Evolutionary conservation across 2,113 vertebrate genomes (phyloP), one percentile per base, ranked within the genome.

Genomic region (Proteles cristata): DNA sequence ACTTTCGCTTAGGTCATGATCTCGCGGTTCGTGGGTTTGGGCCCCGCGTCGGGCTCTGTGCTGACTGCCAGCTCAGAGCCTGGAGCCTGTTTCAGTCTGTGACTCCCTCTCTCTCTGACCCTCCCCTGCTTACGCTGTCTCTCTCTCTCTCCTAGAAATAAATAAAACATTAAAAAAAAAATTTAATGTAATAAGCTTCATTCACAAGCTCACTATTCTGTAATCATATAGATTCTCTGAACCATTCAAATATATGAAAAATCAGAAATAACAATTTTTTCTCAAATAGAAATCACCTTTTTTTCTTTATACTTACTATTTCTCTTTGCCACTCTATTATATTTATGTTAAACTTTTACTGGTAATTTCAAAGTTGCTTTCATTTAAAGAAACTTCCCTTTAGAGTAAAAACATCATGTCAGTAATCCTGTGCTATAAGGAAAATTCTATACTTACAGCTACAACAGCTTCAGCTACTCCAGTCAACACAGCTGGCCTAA

Each of bases 391-490:
- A 61, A 86, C 76, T 80, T 82, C 66, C 79, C 66, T 93, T 81
- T 50, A 80, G 45, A 83, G 45, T 83, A 74, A 79, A 93, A 93
- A 93, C 71, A 35, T 7, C 69, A 25, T 71, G 73, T 91, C 23
- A 89, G 21, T 58, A 58, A 93, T 88, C 97, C 45, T 92, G 4
- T 94, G n/a, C 81, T 68, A 63, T 89, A 96, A 79, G 76, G 55
- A 98, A 97, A 61, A 88, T 17, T 90, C 93, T 65, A 86, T 97
- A 99, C 99, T 99, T 98, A 99, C 99, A 98, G 99, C 99, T 96
- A 99, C 99, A 87, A 99, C 99, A 35, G 99, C 99, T 99, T 99
- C 99, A 21, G 99, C 99, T 90, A 99, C 99, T 93, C 99, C 99
- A n/a, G 99, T 99, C 97, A 99, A 98, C 93, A 99, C 99, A 66